Evolutionary conservation across 2,888 invertebrate species (phyloP), one percentile per base, ranked within the genome.

Genomic region (Drosophila atroscutellata): DNA sequence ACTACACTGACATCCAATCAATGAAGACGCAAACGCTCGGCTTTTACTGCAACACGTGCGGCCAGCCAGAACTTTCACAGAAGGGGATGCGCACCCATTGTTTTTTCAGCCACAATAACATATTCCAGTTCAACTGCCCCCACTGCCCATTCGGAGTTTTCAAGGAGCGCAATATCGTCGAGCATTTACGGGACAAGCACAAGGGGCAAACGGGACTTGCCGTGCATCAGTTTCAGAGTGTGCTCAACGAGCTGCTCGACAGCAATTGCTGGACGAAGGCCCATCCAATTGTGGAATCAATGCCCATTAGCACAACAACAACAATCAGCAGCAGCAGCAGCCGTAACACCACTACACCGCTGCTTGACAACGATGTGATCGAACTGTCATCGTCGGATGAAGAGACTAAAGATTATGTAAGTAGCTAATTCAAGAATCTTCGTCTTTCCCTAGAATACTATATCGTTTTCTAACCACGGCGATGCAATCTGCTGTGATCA

Each of bases 41-140:
- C 56, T 90, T 89, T 52, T 75, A 63, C 18, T 88, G 85, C 63
- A 74, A n/a, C 11, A 11, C 2, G 0, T 85, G 24, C 52, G 11
- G 36, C 72, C 0, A 49, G 3, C 1, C 1, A 86, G 52, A 18
- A 28, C 28, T 28, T 28, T 28, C 1, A 28, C 7, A 7, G 7
- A 28, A 7, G 28, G 28, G 7, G 28, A 91, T 91, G 15, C 54
- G 63, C 0, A 15, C 45, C 0, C 91, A 91, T 59, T 82, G 81
- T 8, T 56, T 47, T 9, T 0, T 32, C 0, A 15, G 39, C 2
- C 97, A 97, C 87, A 94, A 94, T 36, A 94, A 96, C 3, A 95
- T 95, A 69, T 94, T 94, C 84, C 96, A 96, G 77, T 97, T 94
- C 91, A 95, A 95, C 81, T 97, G 97, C 86, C 94, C 94, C 0